A percentile compares a stretch with the other conserved stretches of the same genome.
Conservation (phyloP, 2,888 invertebrate species). For the Cremastobaeus sp. region DNA sequence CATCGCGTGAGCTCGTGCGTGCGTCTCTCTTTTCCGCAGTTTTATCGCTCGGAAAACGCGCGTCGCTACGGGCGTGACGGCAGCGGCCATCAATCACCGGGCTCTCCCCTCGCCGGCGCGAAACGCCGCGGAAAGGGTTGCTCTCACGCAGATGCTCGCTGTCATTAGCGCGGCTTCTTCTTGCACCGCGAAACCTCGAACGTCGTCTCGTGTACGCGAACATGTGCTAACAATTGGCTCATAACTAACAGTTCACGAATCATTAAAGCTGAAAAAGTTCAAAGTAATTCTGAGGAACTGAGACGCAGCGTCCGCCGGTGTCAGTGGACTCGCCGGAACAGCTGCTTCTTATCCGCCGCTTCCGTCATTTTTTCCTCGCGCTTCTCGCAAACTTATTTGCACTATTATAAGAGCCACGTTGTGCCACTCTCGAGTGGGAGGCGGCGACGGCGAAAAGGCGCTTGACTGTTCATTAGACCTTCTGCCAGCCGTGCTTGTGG, state of each 20-base stretch:
- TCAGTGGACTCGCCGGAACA: conserved; percentile 20
- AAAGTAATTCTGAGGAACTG: conserved; percentile 40
- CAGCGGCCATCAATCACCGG: conserved; percentile 50
- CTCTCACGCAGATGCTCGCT: conserved; percentile 55
- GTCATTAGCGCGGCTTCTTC: conserved; percentile 51
- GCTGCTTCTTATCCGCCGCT: conserved; percentile 34
- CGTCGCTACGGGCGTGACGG: conserved; percentile 17
- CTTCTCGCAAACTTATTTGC: conserved; percentile 22
- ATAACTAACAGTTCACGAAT: conserved; percentile 52
- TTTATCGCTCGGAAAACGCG: conserved; percentile 17
- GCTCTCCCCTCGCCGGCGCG: conserved; percentile 23
- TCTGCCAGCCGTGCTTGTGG: no score
- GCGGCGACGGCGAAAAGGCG: background rate
- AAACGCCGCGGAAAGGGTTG: conserved; percentile 42
- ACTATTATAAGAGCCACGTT: conserved; percentile 8
- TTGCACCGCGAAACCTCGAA: conserved; percentile 8
- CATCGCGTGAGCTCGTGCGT: no score
- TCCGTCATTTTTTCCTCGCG: conserved; percentile 18
- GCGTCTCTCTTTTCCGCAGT: no score
- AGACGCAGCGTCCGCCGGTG: conserved; percentile 9
- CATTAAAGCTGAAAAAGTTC: conserved; percentile 49
- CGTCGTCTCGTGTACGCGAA: conserved; percentile 19
- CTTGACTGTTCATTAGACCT: background rate
- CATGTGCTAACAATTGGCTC: conserved; percentile 58
- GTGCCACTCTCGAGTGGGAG: conserved; percentile 13